These are phyloP conservation scores for Harmothoe impar DNA, from an alignment of 2,888 invertebrate species.

Conservation along the genomic window DNA sequence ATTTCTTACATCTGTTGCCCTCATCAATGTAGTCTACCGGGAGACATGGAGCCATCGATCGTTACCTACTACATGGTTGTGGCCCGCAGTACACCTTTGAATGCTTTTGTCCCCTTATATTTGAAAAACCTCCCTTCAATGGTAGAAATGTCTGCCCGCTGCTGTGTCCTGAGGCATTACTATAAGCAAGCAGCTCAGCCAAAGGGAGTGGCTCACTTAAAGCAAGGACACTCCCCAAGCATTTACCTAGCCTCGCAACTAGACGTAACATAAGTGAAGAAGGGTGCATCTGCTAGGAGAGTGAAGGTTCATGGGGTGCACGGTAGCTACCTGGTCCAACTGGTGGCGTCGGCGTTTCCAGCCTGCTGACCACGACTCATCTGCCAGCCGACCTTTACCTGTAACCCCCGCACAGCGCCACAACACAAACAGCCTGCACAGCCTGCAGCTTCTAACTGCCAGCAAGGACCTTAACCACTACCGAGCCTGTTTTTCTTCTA, in stretches of 20 bases:
- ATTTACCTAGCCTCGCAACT: neutral
- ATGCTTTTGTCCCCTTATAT: no score
- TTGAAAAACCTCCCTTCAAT: no score
- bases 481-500: no score
- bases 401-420: neutral
- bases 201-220: no score
- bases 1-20: no score
- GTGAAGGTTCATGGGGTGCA: neutral
- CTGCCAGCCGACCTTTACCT: neutral
- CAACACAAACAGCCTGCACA: neutral
- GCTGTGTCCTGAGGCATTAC: no score
- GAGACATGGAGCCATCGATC: no score
- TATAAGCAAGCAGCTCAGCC: no score
- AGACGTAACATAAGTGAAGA: neutral
- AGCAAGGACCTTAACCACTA: neutral
- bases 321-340: neutral
- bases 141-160: no score
- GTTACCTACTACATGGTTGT: no score
- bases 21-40: no score
- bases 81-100: no score
- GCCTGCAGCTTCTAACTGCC: neutral
- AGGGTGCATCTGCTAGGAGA: neutral
- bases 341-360: conserved; percentile 13
- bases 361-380: neutral
- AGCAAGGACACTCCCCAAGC: neutral